A percentile compares a stretch with the other conserved stretches of the same genome.
These are phyloP conservation scores for Gandaritis pyraliata DNA, from an alignment of 2,888 invertebrate genomes.

Conservation along the genomic window DNA sequence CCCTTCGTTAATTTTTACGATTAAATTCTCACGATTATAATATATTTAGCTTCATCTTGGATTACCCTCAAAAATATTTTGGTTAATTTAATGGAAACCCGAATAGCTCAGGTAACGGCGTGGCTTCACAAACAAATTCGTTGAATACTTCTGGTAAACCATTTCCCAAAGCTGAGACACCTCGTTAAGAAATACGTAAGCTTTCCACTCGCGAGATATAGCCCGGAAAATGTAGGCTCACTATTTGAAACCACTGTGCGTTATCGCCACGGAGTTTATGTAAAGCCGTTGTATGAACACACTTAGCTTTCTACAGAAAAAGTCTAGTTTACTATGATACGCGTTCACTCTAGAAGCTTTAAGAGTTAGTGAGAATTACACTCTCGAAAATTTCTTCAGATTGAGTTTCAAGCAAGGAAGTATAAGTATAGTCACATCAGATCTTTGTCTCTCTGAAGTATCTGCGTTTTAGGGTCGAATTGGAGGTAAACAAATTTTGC, in stretches of 20 bases:
- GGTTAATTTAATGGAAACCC: conserved; percentile 31
- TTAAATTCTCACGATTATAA: too few relatives aligned
- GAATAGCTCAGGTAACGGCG: conserved; percentile 32
- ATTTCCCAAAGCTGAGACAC: conserved; percentile 40
- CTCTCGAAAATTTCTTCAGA: background rate
- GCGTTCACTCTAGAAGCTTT: background rate
- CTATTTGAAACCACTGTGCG: conserved; percentile 30
- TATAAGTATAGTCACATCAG: too few relatives aligned
- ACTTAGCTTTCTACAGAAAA: too few relatives aligned
- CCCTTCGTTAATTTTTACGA: too few relatives aligned
- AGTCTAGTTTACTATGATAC: too few relatives aligned
- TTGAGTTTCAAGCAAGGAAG: background rate
- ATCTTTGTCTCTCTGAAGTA: too few relatives aligned
- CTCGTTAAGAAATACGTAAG: conserved; percentile 44
- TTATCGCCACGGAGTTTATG: background rate
- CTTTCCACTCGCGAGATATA: conserved; percentile 39
- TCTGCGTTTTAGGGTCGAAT: too few relatives aligned
- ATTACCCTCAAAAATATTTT: too few relatives aligned
- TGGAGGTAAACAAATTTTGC: too few relatives aligned
- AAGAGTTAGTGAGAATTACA: conserved; percentile 9
- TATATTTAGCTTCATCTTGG: too few relatives aligned
- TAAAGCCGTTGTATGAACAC: too few relatives aligned
- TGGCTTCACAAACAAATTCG: conserved; percentile 34
- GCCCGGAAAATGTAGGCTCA: conserved; percentile 42
- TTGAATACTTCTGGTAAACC: conserved; percentile 33